Conservation (phyloP, 30 jellyfish, hydroid and myxozoan genomes). For the Hydra vulgaris region DNA sequence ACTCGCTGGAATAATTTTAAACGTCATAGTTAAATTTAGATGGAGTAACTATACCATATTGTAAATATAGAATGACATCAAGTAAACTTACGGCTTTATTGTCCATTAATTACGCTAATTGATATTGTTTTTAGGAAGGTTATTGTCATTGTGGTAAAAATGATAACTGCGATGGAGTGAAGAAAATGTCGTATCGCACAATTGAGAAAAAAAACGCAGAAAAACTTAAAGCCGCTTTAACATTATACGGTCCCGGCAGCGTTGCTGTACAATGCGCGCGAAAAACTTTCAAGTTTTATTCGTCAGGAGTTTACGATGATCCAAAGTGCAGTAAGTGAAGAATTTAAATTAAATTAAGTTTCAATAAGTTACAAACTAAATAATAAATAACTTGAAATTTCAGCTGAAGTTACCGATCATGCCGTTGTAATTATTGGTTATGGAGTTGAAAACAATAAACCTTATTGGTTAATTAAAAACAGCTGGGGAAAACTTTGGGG, state of each 20-base stretch:
- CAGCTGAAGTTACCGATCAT: conserved; percentile 70
- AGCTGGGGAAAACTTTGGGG: conserved; percentile 95
- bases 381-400: conserved; percentile 8
- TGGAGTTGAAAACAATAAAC: conserved; percentile 56
- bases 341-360: too few species aligned
- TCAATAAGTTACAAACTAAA: neutral
- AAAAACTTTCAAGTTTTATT: conserved; percentile 73
- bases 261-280: conserved; percentile 69
- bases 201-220: conserved; percentile 42
- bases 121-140: conserved; percentile 50
- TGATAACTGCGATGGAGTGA: conserved; percentile 24
- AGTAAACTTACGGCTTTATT: too few species aligned
- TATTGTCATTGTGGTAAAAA: conserved; percentile 43
- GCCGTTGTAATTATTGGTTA: conserved; percentile 79
- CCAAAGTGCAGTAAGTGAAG: conserved; percentile 62
- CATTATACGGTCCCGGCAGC: conserved; percentile 82
- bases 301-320: conserved; percentile 73
- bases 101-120: too few species aligned
- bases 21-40: too few species aligned
- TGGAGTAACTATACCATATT: too few species aligned
- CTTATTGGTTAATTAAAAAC: conserved; percentile 72
- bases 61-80: too few species aligned
- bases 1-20: too few species aligned
- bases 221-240: conserved; percentile 56
- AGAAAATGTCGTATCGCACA: conserved; percentile 30